phyloP scores from a whole-genome alignment of 2,797 vertebrate species.

The Gymnocypris eckloni region DNA sequence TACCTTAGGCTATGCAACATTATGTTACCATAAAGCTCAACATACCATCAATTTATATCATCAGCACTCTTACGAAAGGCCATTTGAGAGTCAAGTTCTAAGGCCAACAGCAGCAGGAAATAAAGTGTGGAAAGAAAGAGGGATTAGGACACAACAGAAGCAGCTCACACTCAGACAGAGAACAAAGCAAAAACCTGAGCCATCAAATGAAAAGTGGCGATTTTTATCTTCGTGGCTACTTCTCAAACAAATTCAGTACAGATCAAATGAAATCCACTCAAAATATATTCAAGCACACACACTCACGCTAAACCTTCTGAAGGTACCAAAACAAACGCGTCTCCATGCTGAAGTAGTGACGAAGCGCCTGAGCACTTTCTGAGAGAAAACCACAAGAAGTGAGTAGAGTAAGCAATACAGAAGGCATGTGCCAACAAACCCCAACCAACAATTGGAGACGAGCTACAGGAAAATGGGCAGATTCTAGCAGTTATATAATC shows the following conservation, averaged over 20 bases:
- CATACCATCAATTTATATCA: neutral
- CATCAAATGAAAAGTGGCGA: neutral
- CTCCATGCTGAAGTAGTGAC: slow-evolving; percentile 22
- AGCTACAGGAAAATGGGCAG: slow-evolving; percentile 16
- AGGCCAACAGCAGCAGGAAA: slow-evolving; percentile 29
- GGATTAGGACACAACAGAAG: slow-evolving; percentile 42
- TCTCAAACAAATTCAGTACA: neutral
- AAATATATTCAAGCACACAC: slow-evolving; percentile 27
- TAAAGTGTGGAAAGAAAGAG: slow-evolving; percentile 44
- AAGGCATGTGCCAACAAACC: slow-evolving; percentile 11
- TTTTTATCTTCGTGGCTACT: neutral
- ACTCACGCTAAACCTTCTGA: slow-evolving; percentile 20
- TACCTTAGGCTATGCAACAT: neutral
- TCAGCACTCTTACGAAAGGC: neutral
- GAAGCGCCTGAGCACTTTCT: neutral
- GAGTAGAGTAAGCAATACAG: slow-evolving; percentile 13
- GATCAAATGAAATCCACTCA: slow-evolving; percentile 8
- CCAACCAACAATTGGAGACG: slow-evolving; percentile 3
- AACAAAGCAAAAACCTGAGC: slow-evolving; percentile 9
- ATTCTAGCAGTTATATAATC: slow-evolving; percentile 31
- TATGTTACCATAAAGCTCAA: neutral
- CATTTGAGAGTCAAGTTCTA: neutral
- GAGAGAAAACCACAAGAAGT: slow-evolving; percentile 31
- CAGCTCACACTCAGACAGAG: slow-evolving; percentile 21
- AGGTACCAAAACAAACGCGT: slow-evolving; percentile 43